Evolutionary conservation across 2,888 invertebrate genomes (phyloP).

Genomic region (Synanthedon tipuliformis): DNA sequence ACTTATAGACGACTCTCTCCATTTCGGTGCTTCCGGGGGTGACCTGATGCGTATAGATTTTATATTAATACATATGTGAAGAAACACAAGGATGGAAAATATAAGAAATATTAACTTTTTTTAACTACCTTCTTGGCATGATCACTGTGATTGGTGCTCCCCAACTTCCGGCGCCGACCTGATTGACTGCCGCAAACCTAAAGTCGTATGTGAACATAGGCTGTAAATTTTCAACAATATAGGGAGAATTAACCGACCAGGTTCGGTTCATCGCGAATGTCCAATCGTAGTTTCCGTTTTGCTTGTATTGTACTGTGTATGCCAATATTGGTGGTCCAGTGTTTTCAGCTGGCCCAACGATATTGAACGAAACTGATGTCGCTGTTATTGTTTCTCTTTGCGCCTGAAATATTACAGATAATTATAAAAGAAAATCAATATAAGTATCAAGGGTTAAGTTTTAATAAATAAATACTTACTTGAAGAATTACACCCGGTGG

Average conservation of each 20-base stretch:
- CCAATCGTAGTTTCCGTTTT: conserved; percentile 76
- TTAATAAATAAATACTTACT: conserved; percentile 25
- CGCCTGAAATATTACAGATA: conserved; percentile 47
- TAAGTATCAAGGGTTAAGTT: neutral
- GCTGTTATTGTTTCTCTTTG: conserved; percentile 80
- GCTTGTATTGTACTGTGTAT: conserved; percentile 81
- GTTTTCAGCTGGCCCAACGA: conserved; percentile 79
- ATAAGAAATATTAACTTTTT: neutral
- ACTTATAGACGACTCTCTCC: conserved; percentile 48
- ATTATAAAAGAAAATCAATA: neutral
- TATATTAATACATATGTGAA: neutral
- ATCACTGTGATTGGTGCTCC: conserved; percentile 72
- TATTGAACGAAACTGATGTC: conserved; percentile 84
- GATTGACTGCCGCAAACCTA: conserved; percentile 86
- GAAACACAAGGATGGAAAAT: neutral
- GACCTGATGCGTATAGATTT: conserved; percentile 52
- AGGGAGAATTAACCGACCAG: conserved; percentile 84
- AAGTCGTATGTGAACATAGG: conserved; percentile 85
- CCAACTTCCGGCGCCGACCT: conserved; percentile 85
- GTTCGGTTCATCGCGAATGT: conserved; percentile 76
- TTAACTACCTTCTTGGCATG: conserved; percentile 75
- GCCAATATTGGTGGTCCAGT: conserved; percentile 81
- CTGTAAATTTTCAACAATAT: conserved; percentile 81
- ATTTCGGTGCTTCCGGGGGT: conserved; percentile 75
- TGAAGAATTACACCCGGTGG: conserved; percentile 75